Evolutionary conservation across 2,797 vertebrate genomes (phyloP).

Genomic region (Mareca penelope): DNA sequence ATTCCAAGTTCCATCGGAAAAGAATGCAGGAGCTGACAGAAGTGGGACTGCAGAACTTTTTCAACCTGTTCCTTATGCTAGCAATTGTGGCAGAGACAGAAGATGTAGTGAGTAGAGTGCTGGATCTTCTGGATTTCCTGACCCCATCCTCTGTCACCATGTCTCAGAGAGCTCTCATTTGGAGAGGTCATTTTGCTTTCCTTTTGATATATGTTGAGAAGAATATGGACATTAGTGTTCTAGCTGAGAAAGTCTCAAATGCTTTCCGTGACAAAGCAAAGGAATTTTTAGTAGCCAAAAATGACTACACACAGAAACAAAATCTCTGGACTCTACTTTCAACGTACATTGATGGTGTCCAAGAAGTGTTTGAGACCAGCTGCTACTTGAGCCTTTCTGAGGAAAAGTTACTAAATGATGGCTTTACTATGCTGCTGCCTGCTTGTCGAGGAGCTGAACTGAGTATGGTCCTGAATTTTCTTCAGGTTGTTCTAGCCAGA

Average conservation of each 20-base stretch:
- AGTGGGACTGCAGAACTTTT: conserved; percentile 91
- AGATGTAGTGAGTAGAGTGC: conserved; percentile 86
- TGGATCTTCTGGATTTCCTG: conserved; percentile 86
- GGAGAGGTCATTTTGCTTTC: conserved; percentile 90
- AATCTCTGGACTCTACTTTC: conserved; percentile 92
- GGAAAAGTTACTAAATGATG: conserved; percentile 91
- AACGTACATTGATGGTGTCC: conserved; percentile 91
- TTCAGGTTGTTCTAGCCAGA: conserved; percentile 87
- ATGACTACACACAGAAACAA: conserved; percentile 86
- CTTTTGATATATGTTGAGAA: conserved; percentile 89
- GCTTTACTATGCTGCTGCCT: conserved; percentile 92
- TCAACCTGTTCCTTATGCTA: conserved; percentile 90
- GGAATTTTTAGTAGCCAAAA: conserved; percentile 92
- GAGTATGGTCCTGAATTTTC: conserved; percentile 85
- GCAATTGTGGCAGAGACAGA: conserved; percentile 87
- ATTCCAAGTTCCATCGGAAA: conserved; percentile 94
- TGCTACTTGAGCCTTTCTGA: conserved; percentile 86
- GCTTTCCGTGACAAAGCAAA: conserved; percentile 89
- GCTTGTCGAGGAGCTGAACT: conserved; percentile 91
- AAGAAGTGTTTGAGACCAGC: conserved; percentile 94
- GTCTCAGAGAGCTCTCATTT: conserved; percentile 83
- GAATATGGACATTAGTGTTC: conserved; percentile 86
- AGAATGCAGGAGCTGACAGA: conserved; percentile 95
- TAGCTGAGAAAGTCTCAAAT: conserved; percentile 84
- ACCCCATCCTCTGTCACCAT: conserved; percentile 74